Conservation (phyloP, 2,113 vertebrate species). For the Leucosticte australis region DNA sequence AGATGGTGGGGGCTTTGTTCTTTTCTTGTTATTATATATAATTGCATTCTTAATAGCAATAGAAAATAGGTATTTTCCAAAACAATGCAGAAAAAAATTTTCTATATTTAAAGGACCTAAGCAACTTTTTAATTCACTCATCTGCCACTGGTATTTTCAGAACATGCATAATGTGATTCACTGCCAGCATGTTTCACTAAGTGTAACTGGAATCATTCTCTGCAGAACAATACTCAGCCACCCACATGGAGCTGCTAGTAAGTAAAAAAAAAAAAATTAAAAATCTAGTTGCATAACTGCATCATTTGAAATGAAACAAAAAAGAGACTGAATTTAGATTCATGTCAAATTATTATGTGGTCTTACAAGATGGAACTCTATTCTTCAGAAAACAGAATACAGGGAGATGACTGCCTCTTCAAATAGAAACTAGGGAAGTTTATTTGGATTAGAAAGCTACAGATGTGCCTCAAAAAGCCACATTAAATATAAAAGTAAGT, state of each 20-base stretch:
- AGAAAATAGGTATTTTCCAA: background rate
- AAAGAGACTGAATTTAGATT: background rate
- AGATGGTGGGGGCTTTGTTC: accelerated
- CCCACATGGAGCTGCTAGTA: background rate
- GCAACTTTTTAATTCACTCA: background rate
- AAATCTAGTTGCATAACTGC: background rate
- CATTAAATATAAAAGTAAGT: background rate
- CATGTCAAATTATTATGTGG: background rate
- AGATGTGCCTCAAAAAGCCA: background rate
- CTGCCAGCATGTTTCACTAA: background rate
- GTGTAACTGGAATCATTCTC: background rate
- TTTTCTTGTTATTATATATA: background rate
- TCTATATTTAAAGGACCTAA: background rate
- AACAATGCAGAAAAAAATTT: background rate
- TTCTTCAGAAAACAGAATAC: background rate
- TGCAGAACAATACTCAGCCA: background rate
- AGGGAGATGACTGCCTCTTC: background rate
- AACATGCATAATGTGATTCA: background rate
- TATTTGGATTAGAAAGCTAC: background rate
- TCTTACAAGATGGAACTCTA: background rate
- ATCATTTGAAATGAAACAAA: background rate
- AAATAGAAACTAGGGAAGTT: background rate
- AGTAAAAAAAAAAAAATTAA: background rate
- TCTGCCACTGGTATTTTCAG: background rate
- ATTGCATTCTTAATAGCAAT: background rate